phyloP scores from a whole-genome alignment of 2,888 invertebrate genomes.

The Sicus ferrugineus region DNA sequence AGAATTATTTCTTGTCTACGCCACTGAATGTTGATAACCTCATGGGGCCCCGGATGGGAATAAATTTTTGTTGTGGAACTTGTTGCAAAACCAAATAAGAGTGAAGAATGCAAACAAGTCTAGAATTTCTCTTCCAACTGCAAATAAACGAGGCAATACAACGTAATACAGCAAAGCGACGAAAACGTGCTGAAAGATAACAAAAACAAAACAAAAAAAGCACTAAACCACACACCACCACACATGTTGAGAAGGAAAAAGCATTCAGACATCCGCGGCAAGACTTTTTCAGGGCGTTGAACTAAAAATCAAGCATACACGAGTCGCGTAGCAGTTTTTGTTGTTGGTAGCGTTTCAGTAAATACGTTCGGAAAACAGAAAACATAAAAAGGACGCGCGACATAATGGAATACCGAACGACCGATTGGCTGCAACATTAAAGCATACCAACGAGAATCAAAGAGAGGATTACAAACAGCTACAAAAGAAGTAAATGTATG shows the following conservation, averaged over 20 bases:
- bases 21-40: no score
- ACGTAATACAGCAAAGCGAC: not conserved
- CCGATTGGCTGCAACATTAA: conserved; percentile 2
- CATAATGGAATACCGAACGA: not conserved
- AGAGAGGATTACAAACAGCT: not conserved
- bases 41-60: no score
- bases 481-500: conserved; percentile 8
- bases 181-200: not conserved
- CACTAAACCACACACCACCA: not conserved
- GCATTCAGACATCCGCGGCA: not conserved
- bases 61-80: no score
- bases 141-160: conserved; percentile 1
- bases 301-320: conserved; percentile 27
- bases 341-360: no score
- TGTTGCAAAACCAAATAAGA: no score
- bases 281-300: conserved; percentile 40
- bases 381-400: not conserved
- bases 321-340: not conserved
- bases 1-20: no score
- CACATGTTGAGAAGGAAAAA: conserved; percentile 2
- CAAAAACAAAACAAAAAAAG: conserved; percentile 17
- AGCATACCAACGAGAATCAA: not conserved
- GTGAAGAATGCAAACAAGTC: no score
- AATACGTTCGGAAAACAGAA: not conserved
- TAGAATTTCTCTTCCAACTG: no score